Evolutionary conservation across 2,797 vertebrate species (phyloP), one percentile per base, ranked within the genome.

Genomic region (Sebastes nivosus): DNA sequence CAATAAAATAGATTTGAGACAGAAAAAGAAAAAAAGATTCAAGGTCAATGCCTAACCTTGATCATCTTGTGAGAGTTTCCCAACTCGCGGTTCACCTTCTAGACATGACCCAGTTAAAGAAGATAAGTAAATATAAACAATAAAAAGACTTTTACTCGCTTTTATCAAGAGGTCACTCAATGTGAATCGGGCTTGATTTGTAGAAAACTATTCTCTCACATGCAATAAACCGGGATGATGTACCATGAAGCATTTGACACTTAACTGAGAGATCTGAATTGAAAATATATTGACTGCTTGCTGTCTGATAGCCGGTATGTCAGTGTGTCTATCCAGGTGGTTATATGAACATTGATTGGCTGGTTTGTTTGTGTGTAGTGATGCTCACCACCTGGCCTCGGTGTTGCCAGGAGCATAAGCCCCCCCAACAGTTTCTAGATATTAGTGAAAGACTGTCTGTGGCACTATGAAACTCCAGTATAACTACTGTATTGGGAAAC

Each of bases 351-450:
- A 90, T 88, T 68, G 84, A 87, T 85, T 87, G 70, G 77, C 69
- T 72, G 81, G 61, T 67, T 67, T 80, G 84, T 85, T 75, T 70
- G 82, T 90, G 84, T 87, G 80, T 75, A 52, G 54, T 80, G 87
- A 93, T 86, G 85, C 36, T n/a, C 84, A 84, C 78, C 69, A 79
- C 87, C 89, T 91, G 90, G 86, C 79, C 85, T 87, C 67, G 52
- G 55, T 77, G 22, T 64, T 86, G 75, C 91, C 85, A 82, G 69
- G 64, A 86, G 81, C 83, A 75, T 79, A 50, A 77, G 61, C 46
- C 59, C 64, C 64, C 61, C 63, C 5, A 79, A 70, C 76, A 81
- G 65, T 79, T 73, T 88, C 70, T 30, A 80, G 77, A 80, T 78
- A 82, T 89, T 73, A 82, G 72, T 67, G 63, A 55, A 88, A n/a